Conservation (phyloP, 2,113 vertebrate genomes). For the Spilogale gracilis region DNA sequence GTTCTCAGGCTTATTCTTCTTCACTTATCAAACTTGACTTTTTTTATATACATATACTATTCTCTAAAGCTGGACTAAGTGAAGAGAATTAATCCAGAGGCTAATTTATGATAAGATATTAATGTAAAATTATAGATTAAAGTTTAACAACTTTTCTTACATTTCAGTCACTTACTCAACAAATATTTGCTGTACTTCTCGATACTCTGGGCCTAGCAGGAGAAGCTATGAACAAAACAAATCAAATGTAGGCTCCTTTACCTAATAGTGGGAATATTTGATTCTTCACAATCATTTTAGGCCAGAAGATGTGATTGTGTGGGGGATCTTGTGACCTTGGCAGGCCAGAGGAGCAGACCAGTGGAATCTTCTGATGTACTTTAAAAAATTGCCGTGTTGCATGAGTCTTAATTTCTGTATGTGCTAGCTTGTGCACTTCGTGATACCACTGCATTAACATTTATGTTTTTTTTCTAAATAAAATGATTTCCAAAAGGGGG, state of each 20-base stretch:
- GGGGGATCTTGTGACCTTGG: neutral
- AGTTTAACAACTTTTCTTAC: neutral
- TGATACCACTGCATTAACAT: neutral
- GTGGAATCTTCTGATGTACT: neutral
- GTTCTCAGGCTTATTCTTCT: neutral
- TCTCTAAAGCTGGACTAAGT: neutral
- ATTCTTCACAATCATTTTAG: neutral
- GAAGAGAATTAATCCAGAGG: neutral
- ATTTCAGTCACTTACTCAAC: conserved; percentile 16
- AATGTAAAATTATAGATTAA: conserved; percentile 38
- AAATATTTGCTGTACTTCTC: neutral
- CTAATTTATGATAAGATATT: neutral
- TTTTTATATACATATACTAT: neutral
- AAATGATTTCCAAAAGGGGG: neutral
- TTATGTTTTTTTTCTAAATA: conserved; percentile 15
- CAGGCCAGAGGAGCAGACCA: neutral
- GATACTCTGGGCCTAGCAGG: neutral
- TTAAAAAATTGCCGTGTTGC: neutral
- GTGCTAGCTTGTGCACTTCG: neutral
- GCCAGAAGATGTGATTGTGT: neutral
- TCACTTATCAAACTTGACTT: neutral
- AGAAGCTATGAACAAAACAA: neutral
- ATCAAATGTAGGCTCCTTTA: neutral
- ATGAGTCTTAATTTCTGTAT: neutral
- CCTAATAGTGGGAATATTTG: neutral